These are phyloP conservation scores for Anoplolepis gracilipes DNA, from an alignment of 1,140 invertebrate genomes.

Conservation along the genomic window DNA sequence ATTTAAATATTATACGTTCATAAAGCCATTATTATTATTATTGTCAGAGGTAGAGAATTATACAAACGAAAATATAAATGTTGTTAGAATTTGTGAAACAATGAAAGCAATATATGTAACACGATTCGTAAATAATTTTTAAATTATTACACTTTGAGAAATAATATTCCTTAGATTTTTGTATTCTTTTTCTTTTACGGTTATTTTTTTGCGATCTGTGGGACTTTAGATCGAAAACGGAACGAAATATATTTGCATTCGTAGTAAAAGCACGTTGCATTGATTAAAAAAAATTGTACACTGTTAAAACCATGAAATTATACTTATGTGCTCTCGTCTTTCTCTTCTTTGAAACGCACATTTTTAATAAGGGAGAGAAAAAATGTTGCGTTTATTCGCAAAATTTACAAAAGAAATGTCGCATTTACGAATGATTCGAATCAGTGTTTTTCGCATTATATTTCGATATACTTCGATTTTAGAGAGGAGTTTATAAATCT, in stretches of 20 bases:
- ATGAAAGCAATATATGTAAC: not conserved
- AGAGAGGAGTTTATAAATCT: not conserved
- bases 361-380: constrained; percentile 37
- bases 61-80: not conserved
- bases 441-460: not conserved
- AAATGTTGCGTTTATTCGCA: constrained; percentile 7
- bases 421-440: constrained; percentile 28
- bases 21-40: not conserved
- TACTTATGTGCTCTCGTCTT: not conserved
- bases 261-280: constrained; percentile 18
- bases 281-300: constrained; percentile 20
- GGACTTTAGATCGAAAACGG: not conserved
- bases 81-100: not conserved
- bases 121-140: not conserved
- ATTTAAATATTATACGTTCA: not conserved
- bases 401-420: constrained; percentile 10
- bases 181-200: constrained; percentile 7
- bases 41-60: not conserved
- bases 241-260: constrained; percentile 50
- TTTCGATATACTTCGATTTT: not conserved
- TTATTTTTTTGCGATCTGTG: not conserved
- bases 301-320: constrained; percentile 26
- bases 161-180: not conserved
- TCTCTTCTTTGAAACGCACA: constrained; percentile 51
- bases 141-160: not conserved